phyloP scores from a whole-genome alignment of 2,797 vertebrate genomes.

The Micromesistius poutassou region DNA sequence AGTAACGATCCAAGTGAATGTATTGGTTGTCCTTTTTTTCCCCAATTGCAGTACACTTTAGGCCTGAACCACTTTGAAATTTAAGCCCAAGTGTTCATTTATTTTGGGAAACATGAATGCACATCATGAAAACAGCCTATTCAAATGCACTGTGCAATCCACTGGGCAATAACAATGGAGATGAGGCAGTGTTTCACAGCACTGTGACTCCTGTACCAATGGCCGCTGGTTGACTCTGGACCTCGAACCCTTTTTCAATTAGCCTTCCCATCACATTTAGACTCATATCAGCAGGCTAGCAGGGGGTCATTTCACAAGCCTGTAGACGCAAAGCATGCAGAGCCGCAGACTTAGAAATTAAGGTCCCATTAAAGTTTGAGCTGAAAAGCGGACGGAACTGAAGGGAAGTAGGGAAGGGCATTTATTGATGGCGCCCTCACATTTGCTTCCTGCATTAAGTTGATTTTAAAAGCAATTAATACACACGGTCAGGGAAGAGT shows the following conservation, averaged over 20 bases:
- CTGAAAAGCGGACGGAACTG: conserved; percentile 65
- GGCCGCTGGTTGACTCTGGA: conserved; percentile 18
- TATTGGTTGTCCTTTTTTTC: background rate
- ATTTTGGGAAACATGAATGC: conserved; percentile 1
- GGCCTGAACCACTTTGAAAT: background rate
- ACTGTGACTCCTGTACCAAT: background rate
- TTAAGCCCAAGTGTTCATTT: background rate
- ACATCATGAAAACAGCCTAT: background rate
- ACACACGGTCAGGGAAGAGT: conserved; percentile 96
- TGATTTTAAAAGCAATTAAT: conserved; percentile 99
- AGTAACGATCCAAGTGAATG: background rate
- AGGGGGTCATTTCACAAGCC: conserved; percentile 15
- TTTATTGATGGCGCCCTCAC: conserved; percentile 97
- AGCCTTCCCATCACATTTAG: conserved; percentile 9
- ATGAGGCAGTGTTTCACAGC: background rate
- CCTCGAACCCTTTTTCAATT: conserved; percentile 25
- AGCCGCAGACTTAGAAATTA: conserved; percentile 65
- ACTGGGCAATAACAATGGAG: background rate
- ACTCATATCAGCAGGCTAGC: conserved; percentile 13
- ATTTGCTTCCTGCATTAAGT: conserved; percentile 97
- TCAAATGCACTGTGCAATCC: background rate
- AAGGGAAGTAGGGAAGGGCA: conserved; percentile 77
- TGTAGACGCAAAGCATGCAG: conserved; percentile 32
- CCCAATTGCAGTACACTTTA: background rate
- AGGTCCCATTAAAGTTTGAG: conserved; percentile 74